phyloP scores from a whole-genome alignment of 2,113 vertebrate species.

The Garra rufa region DNA sequence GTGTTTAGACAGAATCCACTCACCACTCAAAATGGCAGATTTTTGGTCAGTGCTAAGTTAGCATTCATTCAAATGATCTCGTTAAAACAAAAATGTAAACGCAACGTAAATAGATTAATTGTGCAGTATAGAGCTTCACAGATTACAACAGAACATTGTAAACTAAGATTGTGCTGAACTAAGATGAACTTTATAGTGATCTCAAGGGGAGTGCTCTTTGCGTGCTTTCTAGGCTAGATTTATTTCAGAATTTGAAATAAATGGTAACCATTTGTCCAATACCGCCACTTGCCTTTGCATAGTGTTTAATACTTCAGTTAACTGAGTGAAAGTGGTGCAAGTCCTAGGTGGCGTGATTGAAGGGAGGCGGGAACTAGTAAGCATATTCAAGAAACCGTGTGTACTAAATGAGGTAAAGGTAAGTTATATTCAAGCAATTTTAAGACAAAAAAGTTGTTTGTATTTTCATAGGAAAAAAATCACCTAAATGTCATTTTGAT shows the following conservation, averaged over 20 bases:
- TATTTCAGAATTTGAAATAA: too few species aligned
- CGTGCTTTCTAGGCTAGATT: too few species aligned
- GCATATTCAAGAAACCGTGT: not conserved
- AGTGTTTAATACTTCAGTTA: too few species aligned
- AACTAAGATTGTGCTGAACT: not conserved
- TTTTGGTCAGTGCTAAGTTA: not conserved
- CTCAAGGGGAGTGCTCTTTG: too few species aligned
- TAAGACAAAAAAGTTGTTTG: too few species aligned
- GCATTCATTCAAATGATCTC: not conserved
- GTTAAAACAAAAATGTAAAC: not conserved
- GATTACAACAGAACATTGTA: not conserved
- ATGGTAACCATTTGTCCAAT: too few species aligned
- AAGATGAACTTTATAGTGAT: not conserved
- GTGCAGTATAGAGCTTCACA: not conserved
- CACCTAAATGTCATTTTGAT: not conserved
- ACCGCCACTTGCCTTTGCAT: too few species aligned
- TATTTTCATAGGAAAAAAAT: too few species aligned
- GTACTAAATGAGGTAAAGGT: not conserved
- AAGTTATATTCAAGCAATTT: too few species aligned
- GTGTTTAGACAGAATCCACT: too few species aligned
- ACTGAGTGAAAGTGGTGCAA: too few species aligned
- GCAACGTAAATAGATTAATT: not conserved
- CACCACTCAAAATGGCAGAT: too few species aligned
- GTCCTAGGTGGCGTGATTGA: not conserved
- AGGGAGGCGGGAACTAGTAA: not conserved